Evolutionary conservation across 2,888 invertebrate genomes (phyloP).

Genomic region (Phyllotreta cruciferae): DNA sequence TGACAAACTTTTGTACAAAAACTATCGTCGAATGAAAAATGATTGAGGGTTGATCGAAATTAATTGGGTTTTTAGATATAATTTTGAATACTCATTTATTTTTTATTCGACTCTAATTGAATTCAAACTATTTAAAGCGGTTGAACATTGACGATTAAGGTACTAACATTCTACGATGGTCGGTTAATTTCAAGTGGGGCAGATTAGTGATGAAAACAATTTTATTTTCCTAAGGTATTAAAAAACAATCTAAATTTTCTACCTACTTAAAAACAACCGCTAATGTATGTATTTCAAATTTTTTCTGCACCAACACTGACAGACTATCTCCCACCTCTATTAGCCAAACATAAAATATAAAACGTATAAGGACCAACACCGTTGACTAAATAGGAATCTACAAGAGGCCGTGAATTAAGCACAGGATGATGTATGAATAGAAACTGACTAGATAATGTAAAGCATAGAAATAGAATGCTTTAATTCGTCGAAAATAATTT

Average conservation of each 20-base stretch:
- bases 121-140: too few relatives aligned
- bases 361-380: conserved; percentile 35
- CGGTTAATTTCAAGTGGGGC: too few relatives aligned
- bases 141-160: too few relatives aligned
- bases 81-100: too few relatives aligned
- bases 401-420: conserved; percentile 33
- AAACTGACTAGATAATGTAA: conserved; percentile 28
- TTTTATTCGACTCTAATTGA: too few relatives aligned
- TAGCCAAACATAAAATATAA: conserved; percentile 3
- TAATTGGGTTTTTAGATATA: too few relatives aligned
- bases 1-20: too few relatives aligned
- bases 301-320: conserved; percentile 7
- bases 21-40: too few relatives aligned
- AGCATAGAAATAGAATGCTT: conserved; percentile 31
- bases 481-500: too few relatives aligned
- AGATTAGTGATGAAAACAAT: too few relatives aligned
- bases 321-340: conserved; percentile 21
- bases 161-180: too few relatives aligned
- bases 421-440: conserved; percentile 36
- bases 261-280: conserved; percentile 8
- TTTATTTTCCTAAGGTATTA: background rate
- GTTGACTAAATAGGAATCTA: conserved; percentile 30
- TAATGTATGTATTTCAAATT: background rate
- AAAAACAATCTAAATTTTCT: background rate
- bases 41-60: too few relatives aligned